These are phyloP conservation scores for Teleiodes luculella DNA, from an alignment of 2,888 invertebrate species.

Conservation along the genomic window DNA sequence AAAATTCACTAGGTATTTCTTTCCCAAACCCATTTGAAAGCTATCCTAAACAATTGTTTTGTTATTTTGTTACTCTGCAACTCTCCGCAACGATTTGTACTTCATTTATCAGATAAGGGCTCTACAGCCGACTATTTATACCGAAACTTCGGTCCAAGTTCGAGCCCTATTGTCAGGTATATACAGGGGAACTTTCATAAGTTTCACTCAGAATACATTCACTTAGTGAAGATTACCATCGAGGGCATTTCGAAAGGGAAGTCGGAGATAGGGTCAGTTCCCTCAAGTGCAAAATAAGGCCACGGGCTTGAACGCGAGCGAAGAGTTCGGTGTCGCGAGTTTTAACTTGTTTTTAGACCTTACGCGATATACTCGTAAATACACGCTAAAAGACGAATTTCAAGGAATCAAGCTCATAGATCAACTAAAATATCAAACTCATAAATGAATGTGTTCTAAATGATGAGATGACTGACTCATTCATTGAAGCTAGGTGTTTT, in stretches of 20 bases:
- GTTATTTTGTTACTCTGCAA: not conserved
- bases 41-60: not conserved
- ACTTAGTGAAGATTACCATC: constrained; percentile 66
- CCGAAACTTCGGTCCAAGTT: constrained; percentile 3
- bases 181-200: constrained; percentile 49
- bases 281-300: constrained; percentile 36
- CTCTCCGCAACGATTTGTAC: constrained; percentile 1
- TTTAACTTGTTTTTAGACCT: too few species aligned
- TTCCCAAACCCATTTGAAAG: too few species aligned
- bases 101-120: constrained; percentile 1
- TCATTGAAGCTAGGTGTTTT: too few species aligned
- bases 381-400: too few species aligned
- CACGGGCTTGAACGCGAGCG: not conserved
- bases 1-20: too few species aligned
- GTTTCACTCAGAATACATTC: constrained; percentile 60
- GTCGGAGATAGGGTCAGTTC: constrained; percentile 60
- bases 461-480: too few species aligned
- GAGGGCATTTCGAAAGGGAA: constrained; percentile 61
- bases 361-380: too few species aligned
- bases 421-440: too few species aligned
- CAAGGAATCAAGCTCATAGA: too few species aligned
- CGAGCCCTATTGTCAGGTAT: constrained; percentile 2
- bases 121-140: not conserved
- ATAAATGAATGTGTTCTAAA: too few species aligned
- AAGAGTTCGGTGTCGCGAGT: too few species aligned